Conservation (phyloP, 2,888 invertebrate genomes). For the Drosophila kokeensis region DNA sequence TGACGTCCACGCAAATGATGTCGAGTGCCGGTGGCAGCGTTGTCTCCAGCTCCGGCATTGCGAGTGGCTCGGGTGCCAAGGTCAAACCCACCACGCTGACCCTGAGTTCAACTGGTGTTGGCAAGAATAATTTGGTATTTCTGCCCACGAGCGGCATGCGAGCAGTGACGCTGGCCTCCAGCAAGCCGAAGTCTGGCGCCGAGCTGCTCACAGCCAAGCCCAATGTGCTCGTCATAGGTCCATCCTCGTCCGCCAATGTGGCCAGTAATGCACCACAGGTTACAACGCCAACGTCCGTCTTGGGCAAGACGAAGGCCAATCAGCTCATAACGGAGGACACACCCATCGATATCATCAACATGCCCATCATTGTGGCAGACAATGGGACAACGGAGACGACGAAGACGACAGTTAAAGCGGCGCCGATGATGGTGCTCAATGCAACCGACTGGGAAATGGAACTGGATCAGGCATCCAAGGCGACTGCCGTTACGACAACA, state of each 20-base stretch:
- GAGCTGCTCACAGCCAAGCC: slow-evolving; percentile 61
- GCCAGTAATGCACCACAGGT: slow-evolving; percentile 32
- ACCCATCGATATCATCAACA: slow-evolving; percentile 86
- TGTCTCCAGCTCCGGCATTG: slow-evolving; percentile 29
- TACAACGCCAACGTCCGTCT: slow-evolving; percentile 29
- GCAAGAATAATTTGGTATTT: slow-evolving; percentile 83
- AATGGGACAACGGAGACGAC: slow-evolving; percentile 59
- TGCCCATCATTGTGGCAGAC: slow-evolving; percentile 83
- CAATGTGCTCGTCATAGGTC: slow-evolving; percentile 79
- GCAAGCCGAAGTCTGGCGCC: slow-evolving; percentile 40
- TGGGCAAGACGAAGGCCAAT: slow-evolving; percentile 58
- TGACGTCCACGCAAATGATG: slow-evolving; percentile 72
- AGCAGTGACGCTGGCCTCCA: slow-evolving; percentile 65
- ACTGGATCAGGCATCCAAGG: slow-evolving; percentile 86
- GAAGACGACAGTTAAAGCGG: slow-evolving; percentile 37
- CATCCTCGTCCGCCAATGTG: slow-evolving; percentile 37
- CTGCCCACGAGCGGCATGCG: slow-evolving; percentile 78
- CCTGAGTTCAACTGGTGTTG: slow-evolving; percentile 54
- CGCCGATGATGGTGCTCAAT: slow-evolving; percentile 76
- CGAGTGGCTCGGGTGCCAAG: slow-evolving; percentile 48
- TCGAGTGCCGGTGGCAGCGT: slow-evolving; percentile 49
- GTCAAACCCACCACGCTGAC: slow-evolving; percentile 69
- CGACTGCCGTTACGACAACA: slow-evolving; percentile 27
- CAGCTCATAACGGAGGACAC: slow-evolving; percentile 87
- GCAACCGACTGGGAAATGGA: slow-evolving; percentile 88